Evolutionary conservation across 1,140 invertebrate genomes (phyloP).

Genomic region (Maniola jurtina): DNA sequence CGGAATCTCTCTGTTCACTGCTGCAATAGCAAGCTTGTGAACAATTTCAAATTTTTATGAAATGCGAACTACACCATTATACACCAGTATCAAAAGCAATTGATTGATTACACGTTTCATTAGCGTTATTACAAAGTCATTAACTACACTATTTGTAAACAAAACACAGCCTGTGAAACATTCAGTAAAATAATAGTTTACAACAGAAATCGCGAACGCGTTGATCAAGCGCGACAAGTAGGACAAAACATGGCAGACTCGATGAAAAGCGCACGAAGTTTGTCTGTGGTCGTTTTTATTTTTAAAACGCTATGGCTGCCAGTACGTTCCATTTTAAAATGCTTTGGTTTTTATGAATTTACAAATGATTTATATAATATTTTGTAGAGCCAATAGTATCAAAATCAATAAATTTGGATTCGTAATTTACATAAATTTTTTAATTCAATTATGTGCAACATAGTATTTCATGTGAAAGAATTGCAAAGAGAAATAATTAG

Average conservation of each 20-base stretch:
- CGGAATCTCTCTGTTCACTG: conserved; percentile 46
- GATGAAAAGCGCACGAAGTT: conserved; percentile 68
- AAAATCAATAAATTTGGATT: not conserved
- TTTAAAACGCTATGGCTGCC: conserved; percentile 57
- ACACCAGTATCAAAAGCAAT: conserved; percentile 60
- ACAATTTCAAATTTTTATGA: conserved; percentile 69
- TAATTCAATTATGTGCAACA: too few species aligned
- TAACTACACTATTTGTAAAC: conserved; percentile 75
- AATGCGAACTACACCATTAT: conserved; percentile 69
- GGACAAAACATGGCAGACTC: conserved; percentile 79
- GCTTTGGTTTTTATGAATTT: not conserved
- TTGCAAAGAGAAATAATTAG: not conserved
- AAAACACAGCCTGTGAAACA: conserved; percentile 73
- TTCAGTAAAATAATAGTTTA: conserved; percentile 71
- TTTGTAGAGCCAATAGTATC: not conserved
- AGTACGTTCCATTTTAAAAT: conserved; percentile 38
- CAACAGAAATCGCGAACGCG: conserved; percentile 71
- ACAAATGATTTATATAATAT: not conserved
- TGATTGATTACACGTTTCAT: conserved; percentile 52
- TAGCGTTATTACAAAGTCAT: conserved; percentile 57
- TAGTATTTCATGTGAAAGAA: not conserved
- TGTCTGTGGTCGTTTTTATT: conserved; percentile 69
- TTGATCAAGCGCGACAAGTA: conserved; percentile 78
- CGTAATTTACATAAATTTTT: too few species aligned
- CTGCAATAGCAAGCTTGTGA: conserved; percentile 50